Base-by-base conservation (phyloP, 2,888 invertebrate species). In the Campaea margaritaria region DNA sequence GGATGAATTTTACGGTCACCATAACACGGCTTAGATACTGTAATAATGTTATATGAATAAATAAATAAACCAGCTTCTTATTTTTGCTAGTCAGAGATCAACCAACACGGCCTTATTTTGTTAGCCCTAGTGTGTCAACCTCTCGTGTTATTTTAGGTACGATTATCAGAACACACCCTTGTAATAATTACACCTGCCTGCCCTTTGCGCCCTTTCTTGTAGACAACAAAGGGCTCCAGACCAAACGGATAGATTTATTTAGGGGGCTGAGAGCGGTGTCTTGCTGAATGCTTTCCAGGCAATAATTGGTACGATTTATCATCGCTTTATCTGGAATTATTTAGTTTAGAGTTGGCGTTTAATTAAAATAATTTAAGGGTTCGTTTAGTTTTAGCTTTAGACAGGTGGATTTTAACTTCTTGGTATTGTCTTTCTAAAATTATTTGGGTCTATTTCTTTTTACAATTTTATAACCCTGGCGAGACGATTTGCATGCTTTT, bases 291-390 rank as follows among this genome's bases (percentile, higher is more conserved):
- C 28, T 69, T 73, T 74, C 62, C 49, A 52, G 13, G 41, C 48
- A 60, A 65, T 77, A 74, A 78, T 76, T 75, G 68, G 66, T 58
- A 65, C 63, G 61, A 71, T 78, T 78, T 71, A 68, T 74, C 67
- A 69, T 65, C 28, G 57, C 51, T 47, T 58, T 57, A 43, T 46
- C 34, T 12, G 28, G 34, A 38, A 49, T 49, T 49, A 56, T 42
- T 52, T 51, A 38, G 15, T 47, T 52, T 36, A 43, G 27, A 43
- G 15, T 59, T 62, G 48, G 62, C 48, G 38, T 62, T 62, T 48
- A 21, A 21, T 21, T 21, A 56, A 31, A 62, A 63, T 58, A 46
- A 34, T 42, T 4, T 47, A 28, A 31, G n/a, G 31, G 34, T 9
- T 2, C 2, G 1, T 11, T 34, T 34, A 34, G 34, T 21, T 21